Evolutionary conservation across 2,888 invertebrate species (phyloP).

Genomic region (Xylota sylvarum): DNA sequence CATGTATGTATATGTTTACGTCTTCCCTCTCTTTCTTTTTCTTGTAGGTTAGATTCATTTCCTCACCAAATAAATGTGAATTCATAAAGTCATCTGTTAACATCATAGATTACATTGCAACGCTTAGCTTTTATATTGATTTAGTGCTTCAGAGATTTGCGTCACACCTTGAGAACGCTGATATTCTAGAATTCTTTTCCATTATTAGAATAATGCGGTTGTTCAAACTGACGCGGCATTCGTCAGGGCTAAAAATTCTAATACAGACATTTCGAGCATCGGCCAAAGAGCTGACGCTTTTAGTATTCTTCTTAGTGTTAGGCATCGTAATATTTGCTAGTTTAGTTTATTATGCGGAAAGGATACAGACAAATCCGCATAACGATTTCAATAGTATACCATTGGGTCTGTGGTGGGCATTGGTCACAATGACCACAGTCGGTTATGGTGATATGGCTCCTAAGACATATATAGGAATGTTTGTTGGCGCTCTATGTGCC

Average conservation of each 20-base stretch:
- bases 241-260: constrained; percentile 98
- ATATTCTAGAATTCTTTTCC: constrained; percentile 98
- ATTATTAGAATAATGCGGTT: constrained; percentile 99
- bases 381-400: constrained; percentile 99
- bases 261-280: constrained; percentile 99
- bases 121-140: constrained; percentile 99
- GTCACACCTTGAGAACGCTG: constrained; percentile 96
- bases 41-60: constrained; percentile 91
- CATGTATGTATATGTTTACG: constrained; percentile 51
- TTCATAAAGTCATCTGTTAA: constrained; percentile 99
- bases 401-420: constrained; percentile 98
- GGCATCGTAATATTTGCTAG: constrained; percentile 99
- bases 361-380: constrained; percentile 97
- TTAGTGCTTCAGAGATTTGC: constrained; percentile 95
- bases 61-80: constrained; percentile 96
- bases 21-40: constrained; percentile 62
- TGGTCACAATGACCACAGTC: constrained; percentile 99
- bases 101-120: constrained; percentile 99
- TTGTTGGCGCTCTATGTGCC: constrained; percentile 98
- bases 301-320: constrained; percentile 98
- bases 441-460: constrained; percentile 99
- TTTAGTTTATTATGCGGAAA: constrained; percentile 98
- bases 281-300: constrained; percentile 97
- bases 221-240: constrained; percentile 98
- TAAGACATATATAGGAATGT: constrained; percentile 99